phyloP scores from a whole-genome alignment of 1,140 invertebrate species.

The Pseudomyrmex cubaensis region DNA sequence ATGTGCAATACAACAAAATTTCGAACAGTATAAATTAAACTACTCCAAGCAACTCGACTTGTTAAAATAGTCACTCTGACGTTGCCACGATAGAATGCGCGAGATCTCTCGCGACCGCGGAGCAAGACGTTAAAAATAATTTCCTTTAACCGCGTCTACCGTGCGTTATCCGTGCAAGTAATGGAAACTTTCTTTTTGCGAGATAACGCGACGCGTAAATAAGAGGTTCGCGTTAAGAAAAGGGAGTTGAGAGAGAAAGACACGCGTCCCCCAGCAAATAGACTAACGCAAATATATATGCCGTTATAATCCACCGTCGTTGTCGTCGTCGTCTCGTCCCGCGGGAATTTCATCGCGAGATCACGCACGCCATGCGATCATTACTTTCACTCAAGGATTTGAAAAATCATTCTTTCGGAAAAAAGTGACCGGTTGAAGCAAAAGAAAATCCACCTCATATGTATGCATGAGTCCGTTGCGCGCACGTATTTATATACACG shows the following conservation, averaged over 20 bases:
- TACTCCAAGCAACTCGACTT: conserved; percentile 2
- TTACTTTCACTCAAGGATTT: conserved; percentile 22
- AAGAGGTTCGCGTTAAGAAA: conserved; percentile 47
- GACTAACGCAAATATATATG: conserved; percentile 21
- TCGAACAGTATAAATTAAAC: conserved; percentile 30
- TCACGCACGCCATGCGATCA: not conserved
- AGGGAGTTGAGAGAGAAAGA: conserved; percentile 8
- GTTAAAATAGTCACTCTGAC: conserved; percentile 31
- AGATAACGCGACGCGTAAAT: conserved; percentile 52
- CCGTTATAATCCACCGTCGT: not conserved
- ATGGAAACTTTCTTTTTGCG: conserved; percentile 64
- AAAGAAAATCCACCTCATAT: conserved; percentile 40
- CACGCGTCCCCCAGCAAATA: conserved; percentile 5
- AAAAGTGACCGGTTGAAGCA: not conserved
- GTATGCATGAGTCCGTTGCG: conserved; percentile 61
- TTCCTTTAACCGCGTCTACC: conserved; percentile 45
- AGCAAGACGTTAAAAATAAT: conserved; percentile 35
- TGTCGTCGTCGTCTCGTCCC: not conserved
- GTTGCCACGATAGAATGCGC: conserved; percentile 25
- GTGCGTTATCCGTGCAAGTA: conserved; percentile 30
- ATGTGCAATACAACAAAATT: not conserved
- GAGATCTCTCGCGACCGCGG: not conserved
- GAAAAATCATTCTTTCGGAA: conserved; percentile 25
- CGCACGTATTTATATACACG: not conserved
- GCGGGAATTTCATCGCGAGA: conserved; percentile 1